Conservation (phyloP, 2,113 vertebrate genomes). For the Dromaius novaehollandiae region DNA sequence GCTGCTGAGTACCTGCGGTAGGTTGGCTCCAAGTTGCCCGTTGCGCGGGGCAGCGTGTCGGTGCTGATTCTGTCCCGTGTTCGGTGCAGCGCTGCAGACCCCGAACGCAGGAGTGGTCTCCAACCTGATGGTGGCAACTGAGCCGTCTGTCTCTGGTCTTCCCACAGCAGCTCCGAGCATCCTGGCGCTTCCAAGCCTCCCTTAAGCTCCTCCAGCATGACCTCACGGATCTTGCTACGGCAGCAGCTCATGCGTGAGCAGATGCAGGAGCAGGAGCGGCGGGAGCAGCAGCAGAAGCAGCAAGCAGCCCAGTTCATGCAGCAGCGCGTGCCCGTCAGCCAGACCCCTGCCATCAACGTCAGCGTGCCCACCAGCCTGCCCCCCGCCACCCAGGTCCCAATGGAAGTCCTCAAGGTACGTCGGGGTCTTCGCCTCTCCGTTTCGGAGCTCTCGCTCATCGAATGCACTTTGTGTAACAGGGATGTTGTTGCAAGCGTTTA, state of each 20-base stretch:
- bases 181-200: conserved; percentile 85
- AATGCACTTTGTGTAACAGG: background rate
- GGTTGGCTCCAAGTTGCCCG: background rate
- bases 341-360: conserved; percentile 89
- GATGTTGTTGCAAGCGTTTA: background rate
- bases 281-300: conserved; percentile 88
- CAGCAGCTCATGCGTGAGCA: conserved; percentile 87
- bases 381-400: conserved; percentile 89
- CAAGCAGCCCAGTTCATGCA: conserved; percentile 83
- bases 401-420: conserved; percentile 92
- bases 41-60: background rate
- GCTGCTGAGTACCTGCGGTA: conserved; percentile 42
- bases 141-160: conserved; percentile 69
- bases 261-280: conserved; percentile 86
- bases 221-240: conserved; percentile 89
- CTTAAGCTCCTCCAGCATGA: conserved; percentile 88
- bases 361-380: conserved; percentile 78
- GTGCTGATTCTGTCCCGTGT: background rate
- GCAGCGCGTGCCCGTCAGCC: conserved; percentile 82
- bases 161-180: conserved; percentile 85
- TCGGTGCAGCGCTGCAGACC: background rate
- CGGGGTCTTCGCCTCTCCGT: background rate
- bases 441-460: background rate
- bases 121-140: conserved; percentile 55
- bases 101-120: background rate